Percentiles rank a stretch among this genome's conserved stretches.
These are phyloP conservation scores for Danio choprae DNA, from an alignment of 2,797 vertebrate genomes.

Conservation along the genomic window DNA sequence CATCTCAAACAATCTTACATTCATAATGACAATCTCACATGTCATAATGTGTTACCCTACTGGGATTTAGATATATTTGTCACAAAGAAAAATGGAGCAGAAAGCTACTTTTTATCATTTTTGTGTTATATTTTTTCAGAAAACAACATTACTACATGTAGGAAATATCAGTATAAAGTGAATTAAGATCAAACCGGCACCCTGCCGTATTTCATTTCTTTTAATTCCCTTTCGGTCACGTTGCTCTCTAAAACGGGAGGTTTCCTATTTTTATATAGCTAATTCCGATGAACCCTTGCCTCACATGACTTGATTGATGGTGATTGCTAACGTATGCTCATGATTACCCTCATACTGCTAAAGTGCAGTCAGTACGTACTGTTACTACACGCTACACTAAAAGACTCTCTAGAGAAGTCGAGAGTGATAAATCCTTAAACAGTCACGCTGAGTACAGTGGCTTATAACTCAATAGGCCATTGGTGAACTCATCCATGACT, in stretches of 20 bases:
- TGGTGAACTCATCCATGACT: constrained; percentile 48
- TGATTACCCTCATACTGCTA: constrained; percentile 41
- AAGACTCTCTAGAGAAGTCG: constrained; percentile 31
- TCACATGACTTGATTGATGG: constrained; percentile 43
- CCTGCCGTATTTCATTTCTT: constrained; percentile 32
- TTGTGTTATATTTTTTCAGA: not conserved
- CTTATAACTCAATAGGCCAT: constrained; percentile 46
- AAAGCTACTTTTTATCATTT: not conserved
- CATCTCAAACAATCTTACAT: too few species aligned
- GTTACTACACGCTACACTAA: constrained; percentile 3
- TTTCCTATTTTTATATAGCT: constrained; percentile 36
- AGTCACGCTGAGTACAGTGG: constrained; percentile 41
- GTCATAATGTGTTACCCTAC: too few species aligned
- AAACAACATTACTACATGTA: not conserved
- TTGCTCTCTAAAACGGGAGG: constrained; percentile 22
- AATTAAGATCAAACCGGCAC: constrained; percentile 36
- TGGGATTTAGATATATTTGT: not conserved
- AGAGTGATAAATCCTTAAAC: constrained; percentile 48
- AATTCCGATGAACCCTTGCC: constrained; percentile 40
- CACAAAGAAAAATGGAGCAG: not conserved
- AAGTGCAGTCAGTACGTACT: not conserved
- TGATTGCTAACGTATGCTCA: constrained; percentile 53
- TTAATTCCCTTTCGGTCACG: constrained; percentile 22
- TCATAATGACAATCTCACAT: too few species aligned
- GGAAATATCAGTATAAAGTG: constrained; percentile 14